Evolutionary conservation across 2,797 vertebrate genomes (phyloP), one percentile per base, ranked within the genome.

Genomic region (Mareca strepera): DNA sequence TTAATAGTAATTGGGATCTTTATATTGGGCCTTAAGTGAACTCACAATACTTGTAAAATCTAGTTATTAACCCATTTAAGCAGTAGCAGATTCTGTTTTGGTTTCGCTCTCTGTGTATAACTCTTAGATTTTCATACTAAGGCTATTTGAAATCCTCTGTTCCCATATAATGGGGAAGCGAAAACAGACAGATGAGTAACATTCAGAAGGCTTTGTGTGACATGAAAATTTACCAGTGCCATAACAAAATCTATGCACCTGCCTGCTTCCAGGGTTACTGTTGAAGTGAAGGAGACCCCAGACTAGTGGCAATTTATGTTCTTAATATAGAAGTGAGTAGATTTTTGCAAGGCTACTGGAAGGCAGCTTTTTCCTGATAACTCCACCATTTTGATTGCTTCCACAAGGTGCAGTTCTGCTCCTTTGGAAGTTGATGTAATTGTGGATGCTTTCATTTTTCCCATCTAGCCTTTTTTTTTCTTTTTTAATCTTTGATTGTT

Each of bases 181-280:
- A 96, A 97, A 97, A 95, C 94, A 96, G 95, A 95, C 92, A 96
- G 82, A 97, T 97, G 78, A 97, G 59, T 94, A 94, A 94, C 82
- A 90, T 95, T 95, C 92, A 69, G 91, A 67, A 72, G 90, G 76
- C 81, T 86, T 88, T 88, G 81, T 63, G 53, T 84, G 28, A 91
- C 29, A 59, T 82, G 84, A 94, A 89, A 89, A 95, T 90, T 84
- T 84, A 75, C 55, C 69, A 81, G 52, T 56, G 83, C 75, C 39
- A 6, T 84, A 81, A 69, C 68, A 85, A 90, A 92, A 91, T 68
- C 48, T 84, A 12, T 46, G 60, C 67, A 91, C 55, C 82, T 95
- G 62, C 21, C 35, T 84, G 28, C 72, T 90, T 88, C 66, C 82
- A 91, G 83, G 81, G 73, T 93, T 87, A 35, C 78, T 56, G 28